Base-by-base conservation (phyloP, 2,113 vertebrate genomes). In the Epinephelus cyanopodus region DNA sequence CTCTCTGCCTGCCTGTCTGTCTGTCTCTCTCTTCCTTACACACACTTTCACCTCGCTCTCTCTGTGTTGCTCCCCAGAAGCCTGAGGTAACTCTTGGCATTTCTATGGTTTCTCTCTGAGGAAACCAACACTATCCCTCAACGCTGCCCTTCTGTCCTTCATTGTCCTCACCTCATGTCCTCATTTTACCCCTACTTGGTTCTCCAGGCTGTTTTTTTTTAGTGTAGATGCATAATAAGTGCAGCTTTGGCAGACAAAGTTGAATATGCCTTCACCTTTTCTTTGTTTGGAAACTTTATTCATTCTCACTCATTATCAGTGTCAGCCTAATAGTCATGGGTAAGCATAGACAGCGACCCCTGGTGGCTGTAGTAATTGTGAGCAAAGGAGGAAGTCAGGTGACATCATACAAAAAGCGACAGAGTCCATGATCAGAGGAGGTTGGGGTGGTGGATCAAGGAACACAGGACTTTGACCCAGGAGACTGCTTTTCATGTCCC, bases 61-160 rank as follows among this genome's bases (percentile, higher is more conserved):
- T 64, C 79, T 56, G 70, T 17, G 29, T 18, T 68, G 53, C 50
- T 77, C 56, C 62, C 66, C 60, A 76, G 70, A 78, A 86, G 82
- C 84, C 89, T 74, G 50, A 84, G 87, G 80, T 88, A 87, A 87
- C 79, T 83, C 13, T 10, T 86, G 82, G 82, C 80, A 90, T 90
- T 89, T 90, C 72, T 82, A 21, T 39, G 56, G 70, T 48, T 71
- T 86, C 57, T 83, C 83, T 89, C 88, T 50, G 15, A 81, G 82
- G 79, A 86, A 81, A 61, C 54, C 54, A 73, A 76, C 50, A 29
- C 63, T 74, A 83, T 62, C 61, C 57, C 61, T 69, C 37, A 56
- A 12, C 48, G 45, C 77, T 86, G 71, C 84, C 73, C 78, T 56
- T 79, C 81, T 83, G 84, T 84, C 86, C 82, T 82, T 72, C 60